A percentile compares a stretch with the other conserved stretches of the same genome.
Evolutionary conservation across 2,888 invertebrate genomes (phyloP).

Genomic region (Drosophila cyrtoloma): DNA sequence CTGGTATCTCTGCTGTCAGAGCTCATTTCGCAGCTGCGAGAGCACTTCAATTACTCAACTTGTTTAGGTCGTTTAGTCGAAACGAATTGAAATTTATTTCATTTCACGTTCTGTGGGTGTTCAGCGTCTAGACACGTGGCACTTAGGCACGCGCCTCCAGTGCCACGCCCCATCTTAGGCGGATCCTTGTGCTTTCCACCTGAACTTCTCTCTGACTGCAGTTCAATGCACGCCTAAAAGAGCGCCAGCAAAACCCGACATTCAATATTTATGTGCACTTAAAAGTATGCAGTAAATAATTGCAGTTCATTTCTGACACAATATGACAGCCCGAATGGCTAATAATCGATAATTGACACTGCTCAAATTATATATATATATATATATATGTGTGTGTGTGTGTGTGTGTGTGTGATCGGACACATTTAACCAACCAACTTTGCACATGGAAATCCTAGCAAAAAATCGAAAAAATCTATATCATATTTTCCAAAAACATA

Average conservation of each 20-base stretch:
- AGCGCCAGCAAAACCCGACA: constrained; percentile 31
- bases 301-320: not conserved
- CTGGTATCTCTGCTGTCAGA: constrained; percentile 21
- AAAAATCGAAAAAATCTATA: not conserved
- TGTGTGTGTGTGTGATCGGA: not conserved
- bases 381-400: too few relatives aligned
- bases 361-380: not conserved
- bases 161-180: constrained; percentile 29
- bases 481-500: not conserved
- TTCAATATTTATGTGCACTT: constrained; percentile 57
- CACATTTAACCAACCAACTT: not conserved
- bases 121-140: constrained; percentile 60
- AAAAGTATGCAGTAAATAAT: constrained; percentile 53
- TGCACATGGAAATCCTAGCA: fast-evolving
- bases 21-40: constrained; percentile 1
- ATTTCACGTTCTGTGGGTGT: constrained; percentile 56
- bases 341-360: not conserved
- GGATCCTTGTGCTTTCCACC: constrained; percentile 6
- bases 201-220: constrained; percentile 22
- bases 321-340: not conserved
- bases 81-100: constrained; percentile 58
- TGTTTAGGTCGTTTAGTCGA: constrained; percentile 25
- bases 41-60: constrained; percentile 59
- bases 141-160: constrained; percentile 65
- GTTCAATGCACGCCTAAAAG: constrained; percentile 50